Percentiles rank a stretch among this genome's conserved stretches.
Evolutionary conservation across 2,797 vertebrate species (phyloP).

Genomic region (Dromococcyx pavoninus): DNA sequence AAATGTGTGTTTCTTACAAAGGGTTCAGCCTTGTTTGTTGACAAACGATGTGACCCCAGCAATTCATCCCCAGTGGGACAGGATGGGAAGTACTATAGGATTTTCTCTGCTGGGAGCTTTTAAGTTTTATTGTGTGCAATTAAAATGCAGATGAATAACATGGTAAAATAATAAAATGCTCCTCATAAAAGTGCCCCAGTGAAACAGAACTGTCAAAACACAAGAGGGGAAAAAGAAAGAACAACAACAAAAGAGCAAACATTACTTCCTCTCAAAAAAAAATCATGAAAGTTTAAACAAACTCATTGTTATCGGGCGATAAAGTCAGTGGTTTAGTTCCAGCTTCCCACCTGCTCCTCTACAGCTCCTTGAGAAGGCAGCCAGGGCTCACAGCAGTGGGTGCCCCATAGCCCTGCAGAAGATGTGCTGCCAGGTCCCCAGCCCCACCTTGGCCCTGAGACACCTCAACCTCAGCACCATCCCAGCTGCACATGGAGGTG

Average conservation of each 20-base stretch:
- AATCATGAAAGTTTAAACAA: constrained; percentile 25
- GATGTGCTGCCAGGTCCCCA: background rate
- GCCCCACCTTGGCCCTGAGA: background rate
- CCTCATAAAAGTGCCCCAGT: constrained; percentile 30
- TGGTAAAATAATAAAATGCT: constrained; percentile 60
- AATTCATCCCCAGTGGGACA: constrained; percentile 38
- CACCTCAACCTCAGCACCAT: background rate
- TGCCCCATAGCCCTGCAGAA: background rate
- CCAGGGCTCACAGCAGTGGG: fast-evolving
- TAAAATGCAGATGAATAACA: constrained; percentile 61
- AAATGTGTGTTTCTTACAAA: background rate
- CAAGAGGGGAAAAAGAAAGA: background rate
- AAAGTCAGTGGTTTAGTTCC: background rate
- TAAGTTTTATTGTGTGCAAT: constrained; percentile 61
- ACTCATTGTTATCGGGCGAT: background rate
- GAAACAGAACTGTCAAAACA: constrained; percentile 50
- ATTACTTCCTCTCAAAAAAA: constrained; percentile 6
- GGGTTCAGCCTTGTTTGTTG: background rate
- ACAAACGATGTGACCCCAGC: background rate
- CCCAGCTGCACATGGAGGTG: fast-evolving
- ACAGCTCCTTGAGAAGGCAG: background rate
- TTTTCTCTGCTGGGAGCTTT: constrained; percentile 64
- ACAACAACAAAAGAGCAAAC: constrained; percentile 1
- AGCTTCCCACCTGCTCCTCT: background rate
- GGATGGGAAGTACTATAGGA: constrained; percentile 38